Evolutionary conservation across 2,888 invertebrate genomes (phyloP), one percentile per base, ranked within the genome.

Genomic region (Heliconius ismenius): DNA sequence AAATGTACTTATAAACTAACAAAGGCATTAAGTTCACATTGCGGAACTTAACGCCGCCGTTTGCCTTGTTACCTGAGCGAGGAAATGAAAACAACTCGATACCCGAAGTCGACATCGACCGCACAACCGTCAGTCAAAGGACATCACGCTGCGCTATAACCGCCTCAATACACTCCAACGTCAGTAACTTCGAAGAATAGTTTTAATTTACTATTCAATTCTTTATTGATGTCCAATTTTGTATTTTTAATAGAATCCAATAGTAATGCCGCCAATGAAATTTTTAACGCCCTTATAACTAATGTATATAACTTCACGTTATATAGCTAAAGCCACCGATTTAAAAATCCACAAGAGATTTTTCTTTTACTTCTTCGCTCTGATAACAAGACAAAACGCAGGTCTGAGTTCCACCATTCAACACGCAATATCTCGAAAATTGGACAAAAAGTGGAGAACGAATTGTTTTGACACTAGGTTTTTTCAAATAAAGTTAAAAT

Each of bases 201-300:
- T 21, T 28, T 2, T 69, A 49, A 69, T 54, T 49, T 21, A 69
- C 49, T 69, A 69, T 69, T 26, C 10, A 69, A 69, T 28, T 9
- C 49, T 28, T 49, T 49, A 49, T 49, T 49, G 18, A 43, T 49
- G 26, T 49, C 26, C 24, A 64, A 64, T 21, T 26, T 68, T 26
- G 18, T 63, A 9, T 28, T 63, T 54, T 18, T 54, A n/a, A n/a
- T 54, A n/a, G 7, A 18, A 54, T 0, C 21, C 54, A 18, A 54
- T 54, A 54, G 21, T 21, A 7, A 54, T 54, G 7, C 21, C 10
- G 58, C 10, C 58, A 58, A n/a, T 58, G 10, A 58, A n/a, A 10
- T n/a, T 10, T 58, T 3, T n/a, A 58, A 6, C 11, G n/a, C 43
- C 15, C 43, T 36, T 49, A 32, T 32, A 49, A 49, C 49, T 18